Base-by-base conservation (phyloP, 2,113 vertebrate genomes). In the Hipposideros armiger region DNA sequence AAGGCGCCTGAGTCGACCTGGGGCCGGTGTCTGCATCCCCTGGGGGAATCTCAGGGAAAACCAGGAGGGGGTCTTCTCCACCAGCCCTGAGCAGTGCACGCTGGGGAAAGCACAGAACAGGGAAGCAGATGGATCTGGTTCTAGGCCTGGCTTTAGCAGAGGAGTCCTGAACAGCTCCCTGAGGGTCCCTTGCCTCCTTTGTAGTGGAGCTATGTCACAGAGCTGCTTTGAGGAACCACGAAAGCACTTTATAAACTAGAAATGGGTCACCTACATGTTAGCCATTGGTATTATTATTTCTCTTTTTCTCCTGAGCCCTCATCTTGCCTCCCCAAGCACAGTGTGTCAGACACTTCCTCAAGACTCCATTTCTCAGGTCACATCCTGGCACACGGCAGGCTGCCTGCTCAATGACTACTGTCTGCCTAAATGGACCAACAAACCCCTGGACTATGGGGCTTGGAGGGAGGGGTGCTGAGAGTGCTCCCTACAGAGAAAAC, bases 301-400 rank as follows among this genome's bases (percentile, higher is more conserved):
- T 70, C 56, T 50, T 42, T 42, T 88, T 42, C 13, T 50, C 67
- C 72, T 42, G 30, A 56, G 66, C 60, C 50, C 24, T n/a, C 42
- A 67, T 54, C n/a, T 15, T 17, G 4, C 40, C 60, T 92, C 77
- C 14, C 66, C 3, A 9, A 4, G 14, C 73, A 64, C 14, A 80
- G 17, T 2, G 3, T 1, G 28, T 30, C 32, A 24, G 30, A 28
- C 3, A 3, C 60, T 40, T 72, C 52, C 42, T 50, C 30, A 16
- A 36, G 56, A 80, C 26, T 19, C 13, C 42, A 11, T 0, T 0
- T 66, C 20, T 30, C 4, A 1, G 2, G 62, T 20, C 17, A 4
- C 30, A 17, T 9, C 4, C 6, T 8, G 67, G 50, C 15, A 40
- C 45, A 11, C 1, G 5, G 66, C 4, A 19, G 60, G 45, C 5